These are phyloP conservation scores for Sinodicranocentrus sp. DNA, from an alignment of 2,888 invertebrate species.

Conservation along the genomic window DNA sequence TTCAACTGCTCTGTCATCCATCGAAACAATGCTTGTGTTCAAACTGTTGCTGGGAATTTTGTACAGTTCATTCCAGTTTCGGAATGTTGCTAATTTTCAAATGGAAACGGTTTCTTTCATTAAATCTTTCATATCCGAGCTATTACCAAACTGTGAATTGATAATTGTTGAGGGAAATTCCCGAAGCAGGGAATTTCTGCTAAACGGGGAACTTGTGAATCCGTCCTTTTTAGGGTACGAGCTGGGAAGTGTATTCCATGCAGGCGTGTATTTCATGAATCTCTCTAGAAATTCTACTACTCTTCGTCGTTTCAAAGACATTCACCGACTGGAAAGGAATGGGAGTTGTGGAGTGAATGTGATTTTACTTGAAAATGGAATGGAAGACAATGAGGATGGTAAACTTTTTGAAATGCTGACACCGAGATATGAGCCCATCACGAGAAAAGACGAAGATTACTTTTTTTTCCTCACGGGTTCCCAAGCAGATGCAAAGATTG, in stretches of 20 bases:
- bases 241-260: neutral
- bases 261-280: neutral
- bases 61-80: too few species aligned
- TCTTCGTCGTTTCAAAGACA: slow-evolving; percentile 20
- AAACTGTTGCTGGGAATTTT: too few species aligned
- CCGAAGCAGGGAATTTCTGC: neutral
- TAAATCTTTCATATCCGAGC: neutral
- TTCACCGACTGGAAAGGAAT: neutral
- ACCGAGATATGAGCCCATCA: slow-evolving; percentile 6
- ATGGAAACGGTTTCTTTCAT: neutral
- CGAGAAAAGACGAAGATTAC: slow-evolving; percentile 48
- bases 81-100: too few species aligned
- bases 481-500: neutral
- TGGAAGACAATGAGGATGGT: neutral
- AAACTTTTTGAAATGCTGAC: slow-evolving; percentile 19
- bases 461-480: slow-evolving; percentile 18
- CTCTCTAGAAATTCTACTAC: neutral
- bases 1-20: too few species aligned
- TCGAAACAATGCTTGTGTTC: too few species aligned
- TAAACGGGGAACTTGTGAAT: neutral
- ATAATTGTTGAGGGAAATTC: neutral
- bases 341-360: slow-evolving; percentile 35
- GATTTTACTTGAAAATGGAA: neutral
- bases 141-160: slow-evolving; percentile 7
- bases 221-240: too few species aligned